Conservation (phyloP, 2,888 invertebrate species). For the Penaeus monodon region DNA sequence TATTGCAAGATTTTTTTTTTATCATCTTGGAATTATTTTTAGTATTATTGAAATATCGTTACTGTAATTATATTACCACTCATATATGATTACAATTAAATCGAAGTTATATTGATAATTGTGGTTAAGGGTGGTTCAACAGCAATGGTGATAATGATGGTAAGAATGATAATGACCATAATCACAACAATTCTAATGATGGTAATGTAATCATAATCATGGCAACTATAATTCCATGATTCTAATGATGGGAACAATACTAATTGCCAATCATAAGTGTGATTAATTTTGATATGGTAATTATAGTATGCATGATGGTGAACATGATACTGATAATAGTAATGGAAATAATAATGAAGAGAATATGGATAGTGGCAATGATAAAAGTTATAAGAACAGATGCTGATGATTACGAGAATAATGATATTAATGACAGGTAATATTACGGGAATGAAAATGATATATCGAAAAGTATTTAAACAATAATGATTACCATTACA, state of each 20-base stretch:
- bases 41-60: too few species aligned
- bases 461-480: not conserved
- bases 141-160: not conserved
- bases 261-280: not conserved
- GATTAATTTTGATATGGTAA: not conserved
- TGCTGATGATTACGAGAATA: not conserved
- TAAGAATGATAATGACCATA: not conserved
- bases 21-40: too few species aligned
- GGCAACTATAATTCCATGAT: too few species aligned
- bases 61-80: too few species aligned
- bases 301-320: too few species aligned
- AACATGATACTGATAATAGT: too few species aligned
- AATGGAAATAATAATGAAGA: not conserved
- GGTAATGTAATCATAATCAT: not conserved
- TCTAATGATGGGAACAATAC: not conserved
- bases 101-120: too few species aligned
- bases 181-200: not conserved
- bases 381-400: not conserved
- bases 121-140: too few species aligned
- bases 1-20: too few species aligned
- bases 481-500: not conserved
- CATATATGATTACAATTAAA: too few species aligned
- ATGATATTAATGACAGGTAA: not conserved
- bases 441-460: too few species aligned
- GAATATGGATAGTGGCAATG: not conserved